Percentiles rank a stretch among this genome's conserved stretches.
Evolutionary conservation across 1,140 invertebrate genomes (phyloP).

Genomic region (Forficula auricularia): DNA sequence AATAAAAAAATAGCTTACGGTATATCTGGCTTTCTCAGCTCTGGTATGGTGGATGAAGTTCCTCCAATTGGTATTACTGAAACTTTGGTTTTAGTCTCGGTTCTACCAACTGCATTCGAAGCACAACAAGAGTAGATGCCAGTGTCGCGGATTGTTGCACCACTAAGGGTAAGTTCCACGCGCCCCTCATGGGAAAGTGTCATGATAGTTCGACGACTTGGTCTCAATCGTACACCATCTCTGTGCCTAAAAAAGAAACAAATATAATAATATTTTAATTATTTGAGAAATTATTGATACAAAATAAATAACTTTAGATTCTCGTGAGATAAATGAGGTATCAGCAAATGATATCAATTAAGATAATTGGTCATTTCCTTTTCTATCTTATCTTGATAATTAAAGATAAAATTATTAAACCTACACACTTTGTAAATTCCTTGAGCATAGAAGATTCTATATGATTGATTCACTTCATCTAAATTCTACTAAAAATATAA

Average conservation of each 20-base stretch:
- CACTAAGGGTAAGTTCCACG: constrained; percentile 50
- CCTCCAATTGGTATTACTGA: too few relatives aligned
- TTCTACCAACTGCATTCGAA: constrained; percentile 64
- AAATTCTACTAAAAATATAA: too few relatives aligned
- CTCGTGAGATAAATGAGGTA: too few relatives aligned
- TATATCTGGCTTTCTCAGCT: constrained; percentile 32
- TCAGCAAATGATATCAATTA: too few relatives aligned
- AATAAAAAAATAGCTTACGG: too few relatives aligned
- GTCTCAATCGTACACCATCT: constrained; percentile 48
- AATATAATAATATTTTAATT: constrained; percentile 2
- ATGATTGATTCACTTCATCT: too few relatives aligned
- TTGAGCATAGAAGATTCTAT: too few relatives aligned
- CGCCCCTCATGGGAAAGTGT: constrained; percentile 60
- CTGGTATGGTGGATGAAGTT: constrained; percentile 17
- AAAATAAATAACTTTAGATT: too few relatives aligned
- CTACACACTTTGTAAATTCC: too few relatives aligned
- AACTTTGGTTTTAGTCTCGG: constrained; percentile 55
- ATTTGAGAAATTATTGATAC: too few relatives aligned
- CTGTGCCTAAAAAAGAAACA: constrained; percentile 32
- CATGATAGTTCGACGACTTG: constrained; percentile 52
- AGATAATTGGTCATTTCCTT: not conserved
- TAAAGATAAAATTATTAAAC: too few relatives aligned
- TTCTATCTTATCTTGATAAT: too few relatives aligned
- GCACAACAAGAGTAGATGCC: constrained; percentile 79
- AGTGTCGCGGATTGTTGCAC: constrained; percentile 46